Conservation (phyloP, 2,888 invertebrate species). For the Formica aserva region DNA sequence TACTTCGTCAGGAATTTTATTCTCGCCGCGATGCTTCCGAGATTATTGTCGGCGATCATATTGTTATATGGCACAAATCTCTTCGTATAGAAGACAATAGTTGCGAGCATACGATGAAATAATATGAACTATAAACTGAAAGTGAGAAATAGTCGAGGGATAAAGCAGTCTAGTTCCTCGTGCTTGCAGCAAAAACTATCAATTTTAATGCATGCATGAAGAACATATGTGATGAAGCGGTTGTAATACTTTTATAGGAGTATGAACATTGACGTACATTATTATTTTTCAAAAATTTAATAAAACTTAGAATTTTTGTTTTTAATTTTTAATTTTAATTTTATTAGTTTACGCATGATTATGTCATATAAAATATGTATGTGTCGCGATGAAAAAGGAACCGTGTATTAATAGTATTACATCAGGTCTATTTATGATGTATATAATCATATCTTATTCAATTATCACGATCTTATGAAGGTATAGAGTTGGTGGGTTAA, state of each 20-base stretch:
- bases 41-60: slow-evolving; percentile 25
- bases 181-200: background rate
- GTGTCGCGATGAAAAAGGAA: background rate
- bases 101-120: background rate
- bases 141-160: background rate
- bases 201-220: background rate
- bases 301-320: background rate
- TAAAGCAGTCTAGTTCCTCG: background rate
- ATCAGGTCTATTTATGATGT: background rate
- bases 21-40: slow-evolving; percentile 4
- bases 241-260: background rate
- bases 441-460: background rate
- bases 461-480: slow-evolving; percentile 21
- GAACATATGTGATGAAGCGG: background rate
- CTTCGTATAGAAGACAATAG: background rate
- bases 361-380: background rate
- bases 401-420: background rate
- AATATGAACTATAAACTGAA: background rate
- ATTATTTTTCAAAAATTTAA: background rate
- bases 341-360: background rate
- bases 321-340: background rate
- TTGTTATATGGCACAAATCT: slow-evolving; percentile 24
- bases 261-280: background rate
- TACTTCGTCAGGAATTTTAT: slow-evolving; percentile 53
- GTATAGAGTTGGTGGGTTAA: background rate